These are phyloP conservation scores for Linnaemya tessellans DNA, from an alignment of 2,888 invertebrate genomes.

Conservation along the genomic window DNA sequence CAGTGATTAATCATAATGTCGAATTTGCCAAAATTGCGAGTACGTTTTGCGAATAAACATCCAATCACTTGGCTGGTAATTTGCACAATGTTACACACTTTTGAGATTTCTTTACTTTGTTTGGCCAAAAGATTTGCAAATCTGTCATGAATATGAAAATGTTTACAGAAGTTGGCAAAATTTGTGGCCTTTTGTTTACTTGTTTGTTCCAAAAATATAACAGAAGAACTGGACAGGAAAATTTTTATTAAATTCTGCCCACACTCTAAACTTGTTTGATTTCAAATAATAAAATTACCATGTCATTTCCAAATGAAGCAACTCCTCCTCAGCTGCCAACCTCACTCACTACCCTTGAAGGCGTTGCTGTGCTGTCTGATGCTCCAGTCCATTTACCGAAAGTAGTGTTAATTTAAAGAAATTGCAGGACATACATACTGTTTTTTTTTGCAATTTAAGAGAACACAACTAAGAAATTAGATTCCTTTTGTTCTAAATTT, in stretches of 20 bases:
- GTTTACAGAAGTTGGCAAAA: neutral
- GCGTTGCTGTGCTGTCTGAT: too few relatives aligned
- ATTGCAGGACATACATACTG: too few relatives aligned
- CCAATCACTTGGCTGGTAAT: neutral
- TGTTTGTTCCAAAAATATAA: neutral
- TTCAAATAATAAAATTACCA: neutral
- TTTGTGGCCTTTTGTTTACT: neutral
- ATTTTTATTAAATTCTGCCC: neutral
- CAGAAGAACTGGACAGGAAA: neutral
- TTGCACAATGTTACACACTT: neutral
- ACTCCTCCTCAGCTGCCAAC: too few relatives aligned
- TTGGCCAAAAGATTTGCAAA: neutral
- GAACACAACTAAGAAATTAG: too few relatives aligned
- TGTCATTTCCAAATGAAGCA: too few relatives aligned
- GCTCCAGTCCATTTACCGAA: too few relatives aligned
- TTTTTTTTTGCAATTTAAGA: too few relatives aligned
- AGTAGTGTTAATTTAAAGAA: too few relatives aligned
- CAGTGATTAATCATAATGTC: conserved; percentile 12
- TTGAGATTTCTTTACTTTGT: neutral
- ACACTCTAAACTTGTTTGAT: neutral
- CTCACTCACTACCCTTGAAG: too few relatives aligned
- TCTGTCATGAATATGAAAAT: neutral
- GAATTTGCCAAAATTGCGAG: neutral
- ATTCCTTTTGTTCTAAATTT: too few relatives aligned
- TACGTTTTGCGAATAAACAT: conserved; percentile 1